phyloP scores from a whole-genome alignment of 2,888 invertebrate genomes.

The Ryuthela nishihirai region DNA sequence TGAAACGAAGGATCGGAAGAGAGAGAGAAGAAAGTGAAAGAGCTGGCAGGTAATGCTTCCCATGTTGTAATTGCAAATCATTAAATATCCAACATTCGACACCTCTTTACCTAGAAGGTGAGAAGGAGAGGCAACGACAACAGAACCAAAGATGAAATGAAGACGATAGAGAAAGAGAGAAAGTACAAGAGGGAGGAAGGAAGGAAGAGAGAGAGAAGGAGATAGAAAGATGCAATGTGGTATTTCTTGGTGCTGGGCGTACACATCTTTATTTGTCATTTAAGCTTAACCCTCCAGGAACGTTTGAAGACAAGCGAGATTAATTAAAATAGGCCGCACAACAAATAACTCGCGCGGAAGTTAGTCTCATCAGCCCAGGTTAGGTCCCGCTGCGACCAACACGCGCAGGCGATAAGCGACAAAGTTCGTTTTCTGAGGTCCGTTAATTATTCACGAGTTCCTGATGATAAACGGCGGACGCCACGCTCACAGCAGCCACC shows the following conservation, averaged over 20 bases:
- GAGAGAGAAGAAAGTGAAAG: too few species aligned
- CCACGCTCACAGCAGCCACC: slow-evolving; percentile 14
- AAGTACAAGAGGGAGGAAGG: too few species aligned
- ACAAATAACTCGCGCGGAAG: slow-evolving; percentile 36
- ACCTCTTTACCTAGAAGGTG: too few species aligned
- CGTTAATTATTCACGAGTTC: slow-evolving; percentile 39
- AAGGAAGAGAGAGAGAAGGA: slow-evolving; percentile 3
- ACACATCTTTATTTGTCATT: slow-evolving; percentile 38
- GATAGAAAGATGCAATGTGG: neutral
- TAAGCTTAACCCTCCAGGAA: slow-evolving; percentile 34
- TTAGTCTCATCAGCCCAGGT: slow-evolving; percentile 31
- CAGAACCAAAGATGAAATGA: too few species aligned
- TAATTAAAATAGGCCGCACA: slow-evolving; percentile 38
- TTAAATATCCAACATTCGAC: slow-evolving; percentile 34
- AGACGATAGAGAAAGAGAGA: too few species aligned
- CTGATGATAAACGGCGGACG: slow-evolving; percentile 30
- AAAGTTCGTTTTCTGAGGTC: slow-evolving; percentile 32
- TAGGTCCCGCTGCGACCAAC: slow-evolving; percentile 12
- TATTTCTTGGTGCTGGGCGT: too few species aligned
- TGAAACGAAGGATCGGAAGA: too few species aligned
- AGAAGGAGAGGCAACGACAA: too few species aligned
- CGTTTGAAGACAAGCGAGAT: slow-evolving; percentile 37
- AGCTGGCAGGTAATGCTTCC: too few species aligned
- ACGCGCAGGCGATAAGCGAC: slow-evolving; percentile 9
- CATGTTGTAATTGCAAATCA: slow-evolving; percentile 36